Conservation (phyloP, 2,113 vertebrate genomes). For the Mystacornis crossleyi region DNA sequence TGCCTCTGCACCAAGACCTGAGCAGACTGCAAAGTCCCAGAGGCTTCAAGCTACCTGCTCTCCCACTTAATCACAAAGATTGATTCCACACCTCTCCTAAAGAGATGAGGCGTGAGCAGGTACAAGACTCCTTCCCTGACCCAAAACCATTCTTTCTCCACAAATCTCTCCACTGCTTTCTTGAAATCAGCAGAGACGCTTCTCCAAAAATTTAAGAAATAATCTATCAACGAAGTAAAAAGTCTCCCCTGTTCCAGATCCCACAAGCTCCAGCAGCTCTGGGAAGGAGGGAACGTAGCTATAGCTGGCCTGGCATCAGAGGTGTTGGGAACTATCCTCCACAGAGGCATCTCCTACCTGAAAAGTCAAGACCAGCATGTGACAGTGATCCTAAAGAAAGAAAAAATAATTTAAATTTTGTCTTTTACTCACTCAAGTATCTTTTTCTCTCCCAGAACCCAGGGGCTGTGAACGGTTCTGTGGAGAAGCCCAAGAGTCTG, state of each 20-base stretch:
- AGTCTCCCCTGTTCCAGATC: not conserved
- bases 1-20: not conserved
- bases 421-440: not conserved
- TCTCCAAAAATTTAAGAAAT: not conserved
- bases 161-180: not conserved
- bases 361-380: not conserved
- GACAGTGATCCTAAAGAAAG: not conserved
- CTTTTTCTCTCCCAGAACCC: not conserved
- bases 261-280: not conserved
- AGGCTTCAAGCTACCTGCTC: not conserved
- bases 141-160: not conserved
- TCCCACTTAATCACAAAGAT: not conserved
- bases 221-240: not conserved
- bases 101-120: not conserved
- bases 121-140: not conserved
- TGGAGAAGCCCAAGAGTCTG: not conserved
- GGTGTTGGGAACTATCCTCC: not conserved
- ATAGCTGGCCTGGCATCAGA: rapidly evolving
- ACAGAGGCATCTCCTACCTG: not conserved
- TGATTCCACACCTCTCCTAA: not conserved
- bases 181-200: not conserved
- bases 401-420: not conserved
- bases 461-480: not conserved
- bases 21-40: conserved; percentile 5
- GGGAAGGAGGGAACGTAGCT: rapidly evolving